Conservation (phyloP, 2,797 vertebrate genomes). For the Trichosurus vulpecula region DNA sequence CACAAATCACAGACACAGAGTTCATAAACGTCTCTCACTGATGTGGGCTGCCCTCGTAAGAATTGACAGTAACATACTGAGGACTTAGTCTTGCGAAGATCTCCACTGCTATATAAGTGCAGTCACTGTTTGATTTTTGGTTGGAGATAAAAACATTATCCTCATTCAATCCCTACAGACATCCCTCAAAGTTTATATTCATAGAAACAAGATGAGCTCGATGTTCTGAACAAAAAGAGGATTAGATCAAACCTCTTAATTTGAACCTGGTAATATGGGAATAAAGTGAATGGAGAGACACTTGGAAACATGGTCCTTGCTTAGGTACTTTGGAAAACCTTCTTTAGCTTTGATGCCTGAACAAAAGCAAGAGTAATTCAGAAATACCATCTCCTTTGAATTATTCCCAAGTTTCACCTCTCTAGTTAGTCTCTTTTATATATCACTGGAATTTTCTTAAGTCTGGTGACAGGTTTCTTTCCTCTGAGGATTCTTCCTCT, state of each 20-base stretch:
- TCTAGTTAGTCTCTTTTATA: conserved; percentile 76
- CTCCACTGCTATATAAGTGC: background rate
- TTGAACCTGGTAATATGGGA: background rate
- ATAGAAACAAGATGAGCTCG: conserved; percentile 17
- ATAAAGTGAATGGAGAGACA: background rate
- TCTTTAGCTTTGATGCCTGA: conserved; percentile 53
- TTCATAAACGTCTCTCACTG: conserved; percentile 5
- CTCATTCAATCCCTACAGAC: background rate
- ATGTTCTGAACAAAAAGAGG: conserved; percentile 34
- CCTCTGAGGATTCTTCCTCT: conserved; percentile 52
- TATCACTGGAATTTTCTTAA: conserved; percentile 73
- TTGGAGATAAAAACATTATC: conserved; percentile 13
- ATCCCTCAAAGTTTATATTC: conserved; percentile 18
- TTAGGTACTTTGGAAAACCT: conserved; percentile 42
- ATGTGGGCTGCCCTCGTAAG: background rate
- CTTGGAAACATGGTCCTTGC: conserved; percentile 24
- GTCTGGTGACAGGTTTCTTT: conserved; percentile 74
- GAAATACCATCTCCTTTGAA: conserved; percentile 75
- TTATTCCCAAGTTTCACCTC: conserved; percentile 73
- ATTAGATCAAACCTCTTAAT: conserved; percentile 24
- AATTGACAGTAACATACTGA: background rate
- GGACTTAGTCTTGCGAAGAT: background rate
- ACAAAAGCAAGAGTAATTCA: conserved; percentile 58
- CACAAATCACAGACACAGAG: conserved; percentile 27
- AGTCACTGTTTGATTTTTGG: conserved; percentile 31